phyloP scores from a whole-genome alignment of 2,113 vertebrate genomes.

The Amazona guildingii region DNA sequence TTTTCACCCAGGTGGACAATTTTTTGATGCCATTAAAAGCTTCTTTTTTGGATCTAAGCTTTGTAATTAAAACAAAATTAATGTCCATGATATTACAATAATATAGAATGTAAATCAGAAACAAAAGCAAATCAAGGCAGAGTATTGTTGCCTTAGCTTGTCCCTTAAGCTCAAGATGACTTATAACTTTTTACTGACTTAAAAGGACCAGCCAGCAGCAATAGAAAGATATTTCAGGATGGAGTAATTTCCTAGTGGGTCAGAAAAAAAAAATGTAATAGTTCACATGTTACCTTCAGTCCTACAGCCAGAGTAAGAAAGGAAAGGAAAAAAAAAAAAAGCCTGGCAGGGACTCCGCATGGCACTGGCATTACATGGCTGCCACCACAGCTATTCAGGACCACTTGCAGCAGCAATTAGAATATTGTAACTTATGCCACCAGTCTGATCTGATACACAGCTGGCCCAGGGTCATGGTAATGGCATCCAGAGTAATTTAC shows the following conservation, averaged over 20 bases:
- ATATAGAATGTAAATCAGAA: not conserved
- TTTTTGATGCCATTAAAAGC: slow-evolving; percentile 4
- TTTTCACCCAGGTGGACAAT: not conserved
- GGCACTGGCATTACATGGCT: not conserved
- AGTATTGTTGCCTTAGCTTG: not conserved
- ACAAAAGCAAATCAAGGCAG: not conserved
- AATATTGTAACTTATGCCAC: not conserved
- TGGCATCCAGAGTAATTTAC: slow-evolving; percentile 37
- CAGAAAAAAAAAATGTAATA: not conserved
- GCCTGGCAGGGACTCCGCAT: not conserved
- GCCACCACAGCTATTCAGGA: not conserved
- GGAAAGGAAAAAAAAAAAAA: not conserved
- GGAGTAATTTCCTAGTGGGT: not conserved
- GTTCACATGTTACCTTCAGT: not conserved
- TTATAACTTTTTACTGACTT: not conserved
- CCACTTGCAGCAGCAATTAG: not conserved
- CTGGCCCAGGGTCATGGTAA: not conserved
- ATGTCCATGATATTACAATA: not conserved
- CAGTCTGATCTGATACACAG: not conserved
- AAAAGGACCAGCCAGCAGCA: not conserved
- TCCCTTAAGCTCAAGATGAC: not conserved
- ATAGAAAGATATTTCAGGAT: not conserved
- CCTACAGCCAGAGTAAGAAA: not conserved
- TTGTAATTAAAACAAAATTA: slow-evolving; percentile 44
- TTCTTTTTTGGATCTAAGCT: not conserved